Evolutionary conservation across 2,797 vertebrate genomes (phyloP), one percentile per base, ranked within the genome.

Genomic region (Thunnus albacares): DNA sequence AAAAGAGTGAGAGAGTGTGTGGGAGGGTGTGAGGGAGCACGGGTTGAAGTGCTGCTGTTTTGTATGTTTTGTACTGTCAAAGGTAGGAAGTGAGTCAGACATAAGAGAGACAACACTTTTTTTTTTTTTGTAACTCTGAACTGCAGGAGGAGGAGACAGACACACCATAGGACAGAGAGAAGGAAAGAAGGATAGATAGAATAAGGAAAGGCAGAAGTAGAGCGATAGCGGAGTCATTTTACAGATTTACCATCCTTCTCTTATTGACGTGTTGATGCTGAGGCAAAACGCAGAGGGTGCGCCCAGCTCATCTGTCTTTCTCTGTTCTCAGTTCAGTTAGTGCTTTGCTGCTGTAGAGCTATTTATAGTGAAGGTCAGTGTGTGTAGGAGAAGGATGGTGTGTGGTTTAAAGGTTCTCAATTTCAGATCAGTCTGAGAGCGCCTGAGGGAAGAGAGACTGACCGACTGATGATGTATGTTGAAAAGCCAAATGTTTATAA

Each of bases 321-420:
- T 62, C 56, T 43, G 55, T 26, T 71, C 71, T 80, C 80, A 24
- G 35, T 72, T 77, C 56, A 24, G 47, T 41, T 41, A 17, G 30
- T 55, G 43, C 38, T 81, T n/a, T 45, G 80, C 68, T 75, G 66
- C 68, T 76, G 56, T 26, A 5, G 62, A 71, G 79, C 80, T 91
- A 92, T 93, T 93, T 91, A 79, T 93, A 89, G 83, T 65, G 57
- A 79, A 84, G 89, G 83, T 86, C 89, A 86, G 74, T 43, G 58
- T 71, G 66, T 53, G 83, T 78, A 65, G 81, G 79, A 81, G 81
- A 77, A 52, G 26, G 64, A 49, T n/a, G 72, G 45, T n/a, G 51
- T 78, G 78, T 53, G 68, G 64, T 84, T 82, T 62, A 71, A 72
- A 63, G 83, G 75, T 62, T 83, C 67, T 79, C 28, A 0, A 64